phyloP scores from a whole-genome alignment of 2,113 vertebrate species.

The Podilymbus podiceps region DNA sequence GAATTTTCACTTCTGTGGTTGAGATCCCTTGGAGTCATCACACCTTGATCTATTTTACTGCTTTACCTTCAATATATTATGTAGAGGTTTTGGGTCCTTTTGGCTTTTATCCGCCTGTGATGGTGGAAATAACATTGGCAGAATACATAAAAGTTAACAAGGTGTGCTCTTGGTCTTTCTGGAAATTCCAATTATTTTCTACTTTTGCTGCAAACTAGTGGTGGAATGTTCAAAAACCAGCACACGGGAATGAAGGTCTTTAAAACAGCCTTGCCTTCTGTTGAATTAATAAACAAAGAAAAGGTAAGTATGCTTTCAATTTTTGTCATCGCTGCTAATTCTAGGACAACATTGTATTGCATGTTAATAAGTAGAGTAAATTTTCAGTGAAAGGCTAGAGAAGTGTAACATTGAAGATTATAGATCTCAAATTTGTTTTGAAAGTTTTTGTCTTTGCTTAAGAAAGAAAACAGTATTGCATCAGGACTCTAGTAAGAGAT shows the following conservation, averaged over 20 bases:
- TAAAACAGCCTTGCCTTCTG: not conserved
- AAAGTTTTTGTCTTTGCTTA: not conserved
- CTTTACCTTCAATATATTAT: not conserved
- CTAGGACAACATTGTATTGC: not conserved
- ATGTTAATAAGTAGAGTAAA: not conserved
- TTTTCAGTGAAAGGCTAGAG: not conserved
- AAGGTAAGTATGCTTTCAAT: conserved; percentile 8
- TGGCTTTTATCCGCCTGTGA: not conserved
- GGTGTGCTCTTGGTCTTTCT: not conserved
- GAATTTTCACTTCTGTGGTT: not conserved
- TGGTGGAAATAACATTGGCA: not conserved
- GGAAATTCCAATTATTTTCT: not conserved
- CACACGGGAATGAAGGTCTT: not conserved
- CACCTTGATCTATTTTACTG: not conserved
- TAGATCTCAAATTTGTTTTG: not conserved
- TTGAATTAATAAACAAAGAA: not conserved
- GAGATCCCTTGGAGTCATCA: not conserved
- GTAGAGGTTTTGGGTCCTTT: not conserved
- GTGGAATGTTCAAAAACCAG: not conserved
- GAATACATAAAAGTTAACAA: not conserved
- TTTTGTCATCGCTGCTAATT: not conserved
- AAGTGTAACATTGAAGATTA: not conserved
- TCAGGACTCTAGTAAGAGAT: not conserved
- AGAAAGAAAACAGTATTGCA: not conserved
- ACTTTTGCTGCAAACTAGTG: not conserved